These are phyloP conservation scores for Bubalus kerabau DNA, from an alignment of 2,113 vertebrate genomes.

Conservation along the genomic window DNA sequence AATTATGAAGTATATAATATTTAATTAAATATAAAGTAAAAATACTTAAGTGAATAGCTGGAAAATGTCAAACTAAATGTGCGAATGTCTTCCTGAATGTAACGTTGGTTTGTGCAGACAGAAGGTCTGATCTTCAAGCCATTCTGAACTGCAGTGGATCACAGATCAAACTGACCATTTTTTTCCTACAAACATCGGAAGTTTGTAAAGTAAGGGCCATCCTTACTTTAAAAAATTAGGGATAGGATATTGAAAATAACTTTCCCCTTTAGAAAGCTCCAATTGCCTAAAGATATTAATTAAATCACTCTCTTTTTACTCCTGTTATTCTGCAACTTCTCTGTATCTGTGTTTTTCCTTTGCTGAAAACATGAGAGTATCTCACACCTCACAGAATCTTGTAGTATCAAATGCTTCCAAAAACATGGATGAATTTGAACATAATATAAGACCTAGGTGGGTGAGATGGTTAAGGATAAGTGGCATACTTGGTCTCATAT, in stretches of 20 bases:
- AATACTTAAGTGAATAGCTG: background rate
- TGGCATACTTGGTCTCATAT: rapidly evolving
- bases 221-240: background rate
- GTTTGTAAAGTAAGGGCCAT: too few relatives aligned
- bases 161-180: background rate
- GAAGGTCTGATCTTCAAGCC: background rate
- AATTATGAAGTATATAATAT: background rate
- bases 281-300: background rate
- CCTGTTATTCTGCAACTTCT: background rate
- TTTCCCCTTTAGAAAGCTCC: background rate
- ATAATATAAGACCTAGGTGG: background rate
- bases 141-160: background rate
- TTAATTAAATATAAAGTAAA: background rate
- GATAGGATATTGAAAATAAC: background rate
- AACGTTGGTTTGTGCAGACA: background rate
- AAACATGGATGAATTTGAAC: background rate
- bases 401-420: background rate
- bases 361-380: background rate
- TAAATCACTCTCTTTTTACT: background rate
- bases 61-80: background rate
- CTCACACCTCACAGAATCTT: background rate
- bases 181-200: background rate
- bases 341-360: background rate
- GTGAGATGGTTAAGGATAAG: background rate
- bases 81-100: background rate